These are phyloP conservation scores for Fistularia commersonii DNA, from an alignment of 2,797 vertebrate genomes.

Conservation along the genomic window DNA sequence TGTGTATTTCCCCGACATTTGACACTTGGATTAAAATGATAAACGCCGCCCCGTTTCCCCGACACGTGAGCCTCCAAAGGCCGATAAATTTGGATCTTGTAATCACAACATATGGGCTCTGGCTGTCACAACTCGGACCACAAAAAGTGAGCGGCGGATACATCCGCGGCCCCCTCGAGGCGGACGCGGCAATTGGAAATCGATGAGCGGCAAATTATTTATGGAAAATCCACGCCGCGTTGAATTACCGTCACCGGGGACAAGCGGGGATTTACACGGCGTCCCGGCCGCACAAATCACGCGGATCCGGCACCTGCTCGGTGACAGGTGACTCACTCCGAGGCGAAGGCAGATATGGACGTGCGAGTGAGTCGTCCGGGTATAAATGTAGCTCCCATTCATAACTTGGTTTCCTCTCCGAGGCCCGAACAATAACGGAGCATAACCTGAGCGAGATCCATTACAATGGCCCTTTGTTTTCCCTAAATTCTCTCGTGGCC, in stretches of 20 bases:
- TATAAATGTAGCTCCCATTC: constrained; percentile 46
- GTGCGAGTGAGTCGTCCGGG: constrained; percentile 26
- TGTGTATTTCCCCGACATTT: too few species aligned
- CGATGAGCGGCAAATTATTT: constrained; percentile 82
- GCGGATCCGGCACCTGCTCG: constrained; percentile 55
- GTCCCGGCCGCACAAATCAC: constrained; percentile 76
- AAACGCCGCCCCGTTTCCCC: constrained; percentile 36
- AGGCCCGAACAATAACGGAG: constrained; percentile 39
- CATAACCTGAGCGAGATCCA: constrained; percentile 42
- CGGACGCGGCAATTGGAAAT: constrained; percentile 77
- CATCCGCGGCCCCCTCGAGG: constrained; percentile 73
- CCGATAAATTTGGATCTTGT: constrained; percentile 68
- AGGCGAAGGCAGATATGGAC: constrained; percentile 38
- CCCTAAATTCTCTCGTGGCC: constrained; percentile 35
- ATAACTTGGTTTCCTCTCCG: constrained; percentile 46
- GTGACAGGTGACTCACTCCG: constrained; percentile 62
- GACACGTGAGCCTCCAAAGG: constrained; percentile 57
- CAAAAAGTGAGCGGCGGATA: constrained; percentile 80
- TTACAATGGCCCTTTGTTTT: constrained; percentile 53
- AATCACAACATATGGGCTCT: constrained; percentile 78
- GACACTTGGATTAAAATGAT: too few species aligned
- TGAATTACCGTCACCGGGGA: constrained; percentile 77
- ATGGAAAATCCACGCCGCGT: constrained; percentile 80
- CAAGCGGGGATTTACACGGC: constrained; percentile 77
- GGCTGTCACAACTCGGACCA: constrained; percentile 79